Evolutionary conservation across 2,797 vertebrate species (phyloP), one percentile per base, ranked within the genome.

Genomic region (Gorsachius magnificus): DNA sequence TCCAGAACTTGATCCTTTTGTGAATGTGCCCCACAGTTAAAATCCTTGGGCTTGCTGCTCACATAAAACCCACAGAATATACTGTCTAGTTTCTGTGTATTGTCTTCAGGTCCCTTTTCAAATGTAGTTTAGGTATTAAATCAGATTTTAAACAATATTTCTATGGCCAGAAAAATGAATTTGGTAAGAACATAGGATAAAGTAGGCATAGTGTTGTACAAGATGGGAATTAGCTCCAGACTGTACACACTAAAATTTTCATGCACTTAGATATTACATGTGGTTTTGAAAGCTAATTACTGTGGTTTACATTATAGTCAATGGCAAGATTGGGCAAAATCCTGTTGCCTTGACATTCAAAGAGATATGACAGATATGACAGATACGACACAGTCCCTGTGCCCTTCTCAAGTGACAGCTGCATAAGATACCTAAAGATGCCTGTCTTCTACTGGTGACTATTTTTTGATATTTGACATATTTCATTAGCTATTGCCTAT

Each of bases 171-270:
- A 87, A 79, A 13, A 89, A 74, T 50, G 4, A 63, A 51, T 51
- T 60, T 33, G 8, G 3, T 71, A n/a, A 58, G 46, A 76, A 72
- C 21, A 31, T 21, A 50, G 9, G 13, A 25, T 15, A 56, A 45
- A 77, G 26, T 38, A 70, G 29, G 4, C 0, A 0, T 58, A 56
- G 13, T 19, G 6, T 76, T 4, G 2, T 33, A 17, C 18, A 76
- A 64, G 9, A 33, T 45, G 31, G 3, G 6, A 81, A 36, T 72
- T 45, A 71, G 17, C n/a, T 82, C 25, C 41, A 68, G 45, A 53
- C 31, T 60, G 35, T 25, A 33, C 31, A 50, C 20, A 33, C 3
- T 36, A 75, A 87, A 75, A 56, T 36, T 50, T 26, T 7, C 0
- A 2, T 56, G 6, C 14, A 16, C 5, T 33, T 54, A 61, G 28